Percentiles rank a stretch among this genome's conserved stretches.
phyloP scores from a whole-genome alignment of 2,888 invertebrate genomes.

The Eupithecia insigniata region DNA sequence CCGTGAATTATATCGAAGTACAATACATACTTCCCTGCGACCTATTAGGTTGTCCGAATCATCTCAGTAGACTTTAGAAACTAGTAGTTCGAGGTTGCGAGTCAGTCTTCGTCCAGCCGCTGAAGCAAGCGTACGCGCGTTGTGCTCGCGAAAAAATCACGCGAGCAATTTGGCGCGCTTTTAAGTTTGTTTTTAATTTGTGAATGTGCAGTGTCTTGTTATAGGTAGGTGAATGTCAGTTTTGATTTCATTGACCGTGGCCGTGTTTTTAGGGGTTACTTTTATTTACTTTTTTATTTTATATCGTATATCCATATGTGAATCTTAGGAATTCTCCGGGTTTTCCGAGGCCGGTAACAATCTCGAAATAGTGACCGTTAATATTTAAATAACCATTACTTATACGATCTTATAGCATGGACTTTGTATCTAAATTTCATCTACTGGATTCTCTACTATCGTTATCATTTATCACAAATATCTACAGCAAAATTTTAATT shows the following conservation, averaged over 20 bases:
- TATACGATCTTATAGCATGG: not conserved
- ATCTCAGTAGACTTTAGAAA: slow-evolving; percentile 18
- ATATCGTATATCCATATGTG: not conserved
- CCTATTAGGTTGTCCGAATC: slow-evolving; percentile 23
- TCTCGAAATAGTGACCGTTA: not conserved
- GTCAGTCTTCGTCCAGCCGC: slow-evolving; percentile 40
- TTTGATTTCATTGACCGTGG: slow-evolving; percentile 34
- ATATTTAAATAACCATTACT: slow-evolving; percentile 2
- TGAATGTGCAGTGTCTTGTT: slow-evolving; percentile 34
- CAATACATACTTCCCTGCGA: not conserved
- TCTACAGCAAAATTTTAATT: not conserved
- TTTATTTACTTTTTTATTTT: slow-evolving; percentile 13
- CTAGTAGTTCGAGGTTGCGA: not conserved
- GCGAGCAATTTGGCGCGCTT: slow-evolving; percentile 28
- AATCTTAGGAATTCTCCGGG: slow-evolving; percentile 1
- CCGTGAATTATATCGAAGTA: slow-evolving; percentile 20
- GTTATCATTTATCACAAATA: not conserved
- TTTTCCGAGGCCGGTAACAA: slow-evolving; percentile 6
- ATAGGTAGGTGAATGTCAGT: slow-evolving; percentile 42
- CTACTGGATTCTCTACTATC: not conserved
- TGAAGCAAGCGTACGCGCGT: slow-evolving; percentile 33
- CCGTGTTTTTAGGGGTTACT: slow-evolving; percentile 19
- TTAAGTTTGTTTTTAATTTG: slow-evolving; percentile 23
- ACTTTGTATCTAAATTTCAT: not conserved
- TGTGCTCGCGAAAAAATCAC: not conserved